Conservation (phyloP, 2,113 vertebrate species). For the Ophiodon elongatus region DNA sequence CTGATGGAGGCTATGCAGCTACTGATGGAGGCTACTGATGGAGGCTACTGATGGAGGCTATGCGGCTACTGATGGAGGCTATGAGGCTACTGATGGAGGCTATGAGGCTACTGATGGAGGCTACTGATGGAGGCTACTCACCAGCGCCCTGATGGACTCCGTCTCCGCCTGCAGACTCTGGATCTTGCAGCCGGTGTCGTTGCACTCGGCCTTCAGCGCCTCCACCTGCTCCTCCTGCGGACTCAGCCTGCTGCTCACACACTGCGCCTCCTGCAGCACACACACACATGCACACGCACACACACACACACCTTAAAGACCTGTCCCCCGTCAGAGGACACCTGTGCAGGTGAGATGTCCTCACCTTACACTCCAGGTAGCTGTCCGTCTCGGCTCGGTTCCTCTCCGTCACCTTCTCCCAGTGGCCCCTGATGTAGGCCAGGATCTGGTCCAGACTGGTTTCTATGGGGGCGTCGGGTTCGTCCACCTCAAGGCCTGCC, state of each 20-base stretch:
- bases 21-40: no score
- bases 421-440: slow-evolving; percentile 90
- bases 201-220: slow-evolving; percentile 87
- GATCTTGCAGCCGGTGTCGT: slow-evolving; percentile 88
- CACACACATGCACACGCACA: background rate
- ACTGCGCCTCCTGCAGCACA: slow-evolving; percentile 77
- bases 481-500: slow-evolving; percentile 89
- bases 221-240: slow-evolving; percentile 89
- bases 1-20: no score
- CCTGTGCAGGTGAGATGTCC: background rate
- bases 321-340: background rate
- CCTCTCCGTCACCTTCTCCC: slow-evolving; percentile 92
- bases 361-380: slow-evolving; percentile 90
- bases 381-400: slow-evolving; percentile 87
- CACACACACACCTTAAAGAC: background rate
- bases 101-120: background rate
- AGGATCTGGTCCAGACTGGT: slow-evolving; percentile 92
- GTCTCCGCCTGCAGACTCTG: slow-evolving; percentile 95
- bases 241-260: slow-evolving; percentile 79
- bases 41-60: no score
- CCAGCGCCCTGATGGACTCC: slow-evolving; percentile 93
- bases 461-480: slow-evolving; percentile 86
- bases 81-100: no score
- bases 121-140: slow-evolving; percentile 55
- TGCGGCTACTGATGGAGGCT: no score